These are phyloP conservation scores for Cremastobaeus sp. DNA, from an alignment of 2,888 invertebrate genomes.

Conservation along the genomic window DNA sequence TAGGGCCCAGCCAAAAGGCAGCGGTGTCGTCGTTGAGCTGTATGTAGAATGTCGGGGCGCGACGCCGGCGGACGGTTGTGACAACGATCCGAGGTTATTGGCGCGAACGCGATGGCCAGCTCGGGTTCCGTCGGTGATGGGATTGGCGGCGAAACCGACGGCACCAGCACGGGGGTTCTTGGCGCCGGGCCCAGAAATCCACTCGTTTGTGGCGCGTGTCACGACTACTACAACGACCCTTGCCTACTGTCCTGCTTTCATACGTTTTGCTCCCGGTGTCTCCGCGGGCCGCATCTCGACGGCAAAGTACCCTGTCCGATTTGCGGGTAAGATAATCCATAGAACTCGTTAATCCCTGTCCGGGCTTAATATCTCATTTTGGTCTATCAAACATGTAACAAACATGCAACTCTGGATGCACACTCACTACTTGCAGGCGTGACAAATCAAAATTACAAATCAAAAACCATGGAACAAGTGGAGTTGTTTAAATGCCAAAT, in stretches of 20 bases:
- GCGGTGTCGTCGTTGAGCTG: conserved; percentile 6
- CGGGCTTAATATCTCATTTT: too few species aligned
- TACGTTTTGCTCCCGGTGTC: conserved; percentile 84
- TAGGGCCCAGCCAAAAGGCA: conserved; percentile 2
- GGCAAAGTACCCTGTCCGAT: conserved; percentile 83
- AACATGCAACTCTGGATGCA: too few species aligned
- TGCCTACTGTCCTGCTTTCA: conserved; percentile 85
- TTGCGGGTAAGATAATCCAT: conserved; percentile 82
- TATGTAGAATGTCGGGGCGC: conserved; percentile 29
- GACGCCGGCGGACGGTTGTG: conserved; percentile 23
- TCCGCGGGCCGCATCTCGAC: conserved; percentile 82
- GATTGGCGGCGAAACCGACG: conserved; percentile 69
- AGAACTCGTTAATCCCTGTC: too few species aligned
- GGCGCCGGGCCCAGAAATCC: conserved; percentile 79
- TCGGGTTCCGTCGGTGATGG: conserved; percentile 69
- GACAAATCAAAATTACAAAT: too few species aligned
- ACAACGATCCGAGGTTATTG: not conserved
- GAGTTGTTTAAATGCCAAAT: too few species aligned
- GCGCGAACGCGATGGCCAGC: conserved; percentile 68
- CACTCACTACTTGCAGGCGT: too few species aligned
- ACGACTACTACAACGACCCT: conserved; percentile 84
- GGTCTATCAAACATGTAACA: too few species aligned
- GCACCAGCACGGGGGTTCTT: conserved; percentile 66
- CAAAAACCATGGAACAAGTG: too few species aligned
- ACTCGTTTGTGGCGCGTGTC: conserved; percentile 83